Evolutionary conservation across 2,888 invertebrate genomes (phyloP), one percentile per base, ranked within the genome.

Genomic region (Monopis laevigella): DNA sequence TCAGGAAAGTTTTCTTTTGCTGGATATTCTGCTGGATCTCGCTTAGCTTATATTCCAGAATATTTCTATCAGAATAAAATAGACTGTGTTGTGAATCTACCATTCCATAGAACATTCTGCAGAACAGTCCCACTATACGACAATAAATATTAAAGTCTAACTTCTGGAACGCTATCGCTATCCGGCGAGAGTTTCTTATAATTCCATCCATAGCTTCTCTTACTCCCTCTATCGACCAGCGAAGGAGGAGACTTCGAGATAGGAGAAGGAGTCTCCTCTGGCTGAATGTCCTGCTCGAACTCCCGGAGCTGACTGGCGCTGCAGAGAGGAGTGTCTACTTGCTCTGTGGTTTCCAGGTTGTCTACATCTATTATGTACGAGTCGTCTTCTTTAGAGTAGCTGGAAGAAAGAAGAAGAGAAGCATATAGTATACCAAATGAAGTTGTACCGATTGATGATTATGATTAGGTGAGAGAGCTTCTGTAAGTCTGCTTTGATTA

Each of bases 241-340:
- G 36, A 36, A 11, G 21, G 21, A 19, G 19, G 13, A 2, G 36
- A 21, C 2, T 14, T 32, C 71, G 68, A 0, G 65, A 57, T 67
- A 0, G 65, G 56, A 0, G 74, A 67, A 0, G 65, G 59, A 0
- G 67, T 17, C 0, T 63, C 61, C 12, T 65, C 71, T 19, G 59
- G 63, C 2, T 48, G 53, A 0, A 64, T 42, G 0, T 69, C 72
- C 6, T 58, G 41, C 44, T 74, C 65, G 35, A 75, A 59, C 11
- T 62, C 62, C 30, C 74, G 73, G 8, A 92, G 78, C 29, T 88
- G 84, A 46, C 86, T 84, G 0, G 93, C 92, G 50, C 91, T 91
- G 66, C 92, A 93, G 1, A 91, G 81, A 0, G 93, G 93, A 0
- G 90, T 89, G 18, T 83, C 83, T 0, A 88, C 83, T 51, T 86